Evolutionary conservation across 2,797 vertebrate genomes (phyloP), one percentile per base, ranked within the genome.

Genomic region (Notolabrus celidotus): DNA sequence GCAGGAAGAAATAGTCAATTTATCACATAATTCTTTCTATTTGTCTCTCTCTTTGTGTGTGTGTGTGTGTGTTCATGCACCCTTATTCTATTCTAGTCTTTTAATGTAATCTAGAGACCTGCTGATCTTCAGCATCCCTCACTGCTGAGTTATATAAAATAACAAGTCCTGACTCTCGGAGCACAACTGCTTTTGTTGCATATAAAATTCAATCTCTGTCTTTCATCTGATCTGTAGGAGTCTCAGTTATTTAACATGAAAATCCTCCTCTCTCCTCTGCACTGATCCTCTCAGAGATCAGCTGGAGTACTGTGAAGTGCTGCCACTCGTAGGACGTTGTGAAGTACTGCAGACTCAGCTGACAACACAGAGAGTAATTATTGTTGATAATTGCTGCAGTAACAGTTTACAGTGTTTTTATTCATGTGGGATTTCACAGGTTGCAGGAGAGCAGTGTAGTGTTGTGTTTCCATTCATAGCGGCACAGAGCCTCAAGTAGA

Each of bases 271-370:
- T 19, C 5, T 27, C 9, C 4, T 39, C 55, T 15, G 7, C 36
- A 34, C 0, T 4, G 14, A 36, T 19, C 52, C 2, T 20, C 46
- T 31, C 29, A 22, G 5, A 20, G 8, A 19, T 22, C 20, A 50
- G 34, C 25, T 45, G 20, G 19, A 16, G 15, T 3, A 22, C 54
- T 80, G 50, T 64, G 23, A 46, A 33, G 38, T 50, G 69, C 72
- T 73, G 80, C 77, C 83, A 33, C 68, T 54, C 43, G 5, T 19
- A 58, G 83, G 77, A 16, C 36, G 20, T 12, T 0, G 6, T 3
- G 0, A 27, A 51, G 22, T 49, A 80, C 67, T 82, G 51, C 79
- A 80, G 16, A 22, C n/a, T 46, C 16, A 11, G 5, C 14, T 8
- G 2, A 0, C 2, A 0, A 8, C 15, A 27, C 7, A 12, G 17